These are phyloP conservation scores for Platysternon megacephalum DNA, from an alignment of 2,113 vertebrate species.

Conservation along the genomic window DNA sequence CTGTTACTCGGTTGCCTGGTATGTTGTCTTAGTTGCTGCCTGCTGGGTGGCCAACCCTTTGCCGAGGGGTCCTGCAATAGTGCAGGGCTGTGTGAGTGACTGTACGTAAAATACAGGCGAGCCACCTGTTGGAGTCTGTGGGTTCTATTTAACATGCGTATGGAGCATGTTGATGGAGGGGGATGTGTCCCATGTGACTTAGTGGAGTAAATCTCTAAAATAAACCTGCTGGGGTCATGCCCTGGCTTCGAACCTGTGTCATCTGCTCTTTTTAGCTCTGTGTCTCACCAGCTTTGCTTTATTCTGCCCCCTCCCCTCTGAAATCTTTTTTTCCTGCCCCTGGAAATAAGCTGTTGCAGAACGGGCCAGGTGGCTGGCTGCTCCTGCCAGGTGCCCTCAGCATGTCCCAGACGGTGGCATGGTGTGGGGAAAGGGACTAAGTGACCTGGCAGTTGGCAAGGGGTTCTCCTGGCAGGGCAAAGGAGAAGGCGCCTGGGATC, in stretches of 20 bases:
- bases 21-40: background rate
- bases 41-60: background rate
- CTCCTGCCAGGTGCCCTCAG: too few species aligned
- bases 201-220: background rate
- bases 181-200: too few species aligned
- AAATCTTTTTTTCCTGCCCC: too few species aligned
- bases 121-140: background rate
- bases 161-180: background rate
- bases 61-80: background rate
- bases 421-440: too few species aligned
- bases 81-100: background rate
- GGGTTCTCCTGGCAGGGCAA: background rate
- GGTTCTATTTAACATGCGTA: background rate
- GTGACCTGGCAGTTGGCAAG: background rate
- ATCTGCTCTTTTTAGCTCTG: background rate
- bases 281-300: background rate
- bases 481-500: background rate
- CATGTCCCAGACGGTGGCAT: background rate
- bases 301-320: background rate
- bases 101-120: background rate
- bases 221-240: background rate
- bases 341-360: background rate
- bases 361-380: background rate
- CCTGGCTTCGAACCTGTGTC: background rate
- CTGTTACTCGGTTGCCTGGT: rapidly evolving